A percentile compares a stretch with the other conserved stretches of the same genome.
Conservation (phyloP, 2,113 vertebrate species). For the Pica pica region DNA sequence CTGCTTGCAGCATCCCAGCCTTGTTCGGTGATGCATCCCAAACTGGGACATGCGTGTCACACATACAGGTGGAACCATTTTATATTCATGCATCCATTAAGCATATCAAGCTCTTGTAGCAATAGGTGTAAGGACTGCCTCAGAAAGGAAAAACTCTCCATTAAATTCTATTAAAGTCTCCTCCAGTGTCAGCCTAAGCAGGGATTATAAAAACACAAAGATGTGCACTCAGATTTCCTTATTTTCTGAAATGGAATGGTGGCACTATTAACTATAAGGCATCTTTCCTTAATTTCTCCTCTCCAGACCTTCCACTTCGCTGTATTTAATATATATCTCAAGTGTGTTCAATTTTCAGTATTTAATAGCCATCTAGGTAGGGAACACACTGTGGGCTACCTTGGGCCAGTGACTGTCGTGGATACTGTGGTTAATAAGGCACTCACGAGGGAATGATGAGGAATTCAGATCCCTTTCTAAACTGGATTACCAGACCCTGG, state of each 20-base stretch:
- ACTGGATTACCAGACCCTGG: not conserved
- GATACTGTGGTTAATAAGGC: not conserved
- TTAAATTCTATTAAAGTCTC: not conserved
- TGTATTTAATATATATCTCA: not conserved
- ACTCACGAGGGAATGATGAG: not conserved
- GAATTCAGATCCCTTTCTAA: not conserved
- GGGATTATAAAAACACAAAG: not conserved
- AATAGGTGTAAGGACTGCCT: not conserved
- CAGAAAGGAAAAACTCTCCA: not conserved
- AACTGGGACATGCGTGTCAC: rapidly evolving
- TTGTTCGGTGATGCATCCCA: not conserved
- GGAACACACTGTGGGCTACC: not conserved
- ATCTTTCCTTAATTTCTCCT: not conserved
- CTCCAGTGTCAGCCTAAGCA: not conserved
- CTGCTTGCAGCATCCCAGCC: not conserved
- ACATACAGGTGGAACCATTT: not conserved
- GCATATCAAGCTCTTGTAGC: not conserved
- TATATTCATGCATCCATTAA: not conserved
- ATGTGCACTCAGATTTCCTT: not conserved
- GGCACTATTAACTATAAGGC: not conserved
- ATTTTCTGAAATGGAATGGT: not conserved
- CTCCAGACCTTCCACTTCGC: not conserved
- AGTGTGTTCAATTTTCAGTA: not conserved
- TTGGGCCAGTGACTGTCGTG: not conserved
- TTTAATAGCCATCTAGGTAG: not conserved